Percentiles rank a stretch among this genome's conserved stretches.
phyloP scores from a whole-genome alignment of 2,113 vertebrate genomes.

The Pelusios castaneus region DNA sequence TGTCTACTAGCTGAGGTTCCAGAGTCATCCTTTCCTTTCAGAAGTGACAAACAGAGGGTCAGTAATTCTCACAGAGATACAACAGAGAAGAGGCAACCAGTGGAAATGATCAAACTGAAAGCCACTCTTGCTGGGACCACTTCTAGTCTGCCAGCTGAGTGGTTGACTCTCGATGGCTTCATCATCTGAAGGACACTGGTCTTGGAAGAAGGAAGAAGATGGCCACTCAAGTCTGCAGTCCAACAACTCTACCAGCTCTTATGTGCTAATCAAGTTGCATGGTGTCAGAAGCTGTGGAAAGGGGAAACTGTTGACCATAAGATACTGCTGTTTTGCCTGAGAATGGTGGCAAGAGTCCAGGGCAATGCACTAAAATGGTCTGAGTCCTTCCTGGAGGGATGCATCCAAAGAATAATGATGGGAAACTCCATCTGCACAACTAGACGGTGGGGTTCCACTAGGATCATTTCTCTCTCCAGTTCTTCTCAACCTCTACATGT shows the following conservation, averaged over 20 bases:
- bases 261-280: not conserved
- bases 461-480: too few species aligned
- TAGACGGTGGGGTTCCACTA: too few species aligned
- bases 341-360: too few species aligned
- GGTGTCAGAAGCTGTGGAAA: not conserved
- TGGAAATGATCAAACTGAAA: too few species aligned
- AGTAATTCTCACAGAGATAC: conserved; percentile 33
- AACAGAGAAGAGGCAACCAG: not conserved
- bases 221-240: not conserved
- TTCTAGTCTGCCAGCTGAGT: not conserved
- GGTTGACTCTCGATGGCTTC: not conserved
- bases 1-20: not conserved
- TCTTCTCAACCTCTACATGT: too few species aligned
- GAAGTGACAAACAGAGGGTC: not conserved
- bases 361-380: too few species aligned
- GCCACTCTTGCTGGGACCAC: too few species aligned
- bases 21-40: not conserved
- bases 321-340: too few species aligned
- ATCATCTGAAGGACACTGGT: not conserved
- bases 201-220: not conserved
- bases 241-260: not conserved
- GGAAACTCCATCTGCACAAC: too few species aligned
- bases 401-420: too few species aligned
- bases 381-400: too few species aligned
- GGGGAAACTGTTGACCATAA: not conserved